Percentiles rank a stretch among this genome's conserved stretches.
These are phyloP conservation scores for Limonius californicus DNA, from an alignment of 1,140 invertebrate genomes.

Conservation along the genomic window DNA sequence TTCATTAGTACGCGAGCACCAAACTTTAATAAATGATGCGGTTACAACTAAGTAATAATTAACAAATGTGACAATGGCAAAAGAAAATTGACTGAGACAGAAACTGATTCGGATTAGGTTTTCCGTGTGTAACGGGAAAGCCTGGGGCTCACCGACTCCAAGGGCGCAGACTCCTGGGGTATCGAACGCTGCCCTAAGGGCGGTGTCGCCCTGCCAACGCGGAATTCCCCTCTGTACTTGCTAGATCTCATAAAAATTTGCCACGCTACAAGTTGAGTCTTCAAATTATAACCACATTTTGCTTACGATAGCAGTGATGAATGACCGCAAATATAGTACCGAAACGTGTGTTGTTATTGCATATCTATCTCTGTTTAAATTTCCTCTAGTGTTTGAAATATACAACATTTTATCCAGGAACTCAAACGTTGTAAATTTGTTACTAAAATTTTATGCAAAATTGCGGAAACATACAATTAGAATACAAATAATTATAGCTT, in stretches of 20 bases:
- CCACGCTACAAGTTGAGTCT: conserved; percentile 7
- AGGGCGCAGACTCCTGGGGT: conserved; percentile 35
- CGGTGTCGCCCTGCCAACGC: conserved; percentile 36
- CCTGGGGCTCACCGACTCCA: conserved; percentile 18
- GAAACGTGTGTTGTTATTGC: background rate
- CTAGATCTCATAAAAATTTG: conserved; percentile 14
- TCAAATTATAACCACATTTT: conserved; percentile 12
- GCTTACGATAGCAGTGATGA: conserved; percentile 9
- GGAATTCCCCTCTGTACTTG: conserved; percentile 5
- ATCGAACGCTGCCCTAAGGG: conserved; percentile 36
- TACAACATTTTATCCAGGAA: too few species aligned
- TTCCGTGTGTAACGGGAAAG: conserved; percentile 17
- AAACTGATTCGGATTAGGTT: background rate
- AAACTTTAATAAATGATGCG: too few species aligned
- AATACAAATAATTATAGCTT: too few species aligned
- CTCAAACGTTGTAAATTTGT: too few species aligned
- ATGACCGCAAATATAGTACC: conserved; percentile 13
- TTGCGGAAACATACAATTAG: too few species aligned
- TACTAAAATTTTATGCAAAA: too few species aligned
- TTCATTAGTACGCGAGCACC: too few species aligned
- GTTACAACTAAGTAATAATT: too few species aligned
- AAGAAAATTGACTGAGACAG: background rate
- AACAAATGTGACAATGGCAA: background rate
- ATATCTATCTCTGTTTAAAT: too few species aligned
- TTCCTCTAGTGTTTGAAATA: too few species aligned